phyloP scores from a whole-genome alignment of 2,113 vertebrate genomes.

The Tricholaema leucomelas region DNA sequence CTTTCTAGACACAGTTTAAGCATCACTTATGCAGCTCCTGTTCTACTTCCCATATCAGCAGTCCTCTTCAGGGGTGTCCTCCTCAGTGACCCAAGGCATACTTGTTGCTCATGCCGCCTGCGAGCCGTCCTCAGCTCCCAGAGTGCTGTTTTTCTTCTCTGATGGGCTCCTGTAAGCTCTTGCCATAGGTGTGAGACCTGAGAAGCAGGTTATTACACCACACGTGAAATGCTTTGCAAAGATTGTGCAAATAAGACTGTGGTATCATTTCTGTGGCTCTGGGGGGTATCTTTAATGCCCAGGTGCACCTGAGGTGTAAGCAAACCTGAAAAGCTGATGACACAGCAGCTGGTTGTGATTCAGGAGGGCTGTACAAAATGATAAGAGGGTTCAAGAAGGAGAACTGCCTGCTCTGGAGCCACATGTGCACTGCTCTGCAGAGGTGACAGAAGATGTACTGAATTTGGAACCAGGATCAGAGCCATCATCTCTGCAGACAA shows the following conservation, averaged over 20 bases:
- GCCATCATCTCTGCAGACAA: background rate
- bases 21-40: constrained; percentile 9
- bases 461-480: background rate
- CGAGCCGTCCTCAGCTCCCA: constrained; percentile 16
- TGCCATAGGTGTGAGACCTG: background rate
- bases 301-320: background rate
- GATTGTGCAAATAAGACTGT: background rate
- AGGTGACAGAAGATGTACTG: background rate
- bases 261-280: background rate
- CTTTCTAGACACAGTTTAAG: background rate
- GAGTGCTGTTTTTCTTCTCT: background rate
- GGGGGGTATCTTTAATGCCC: background rate
- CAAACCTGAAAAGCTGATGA: background rate
- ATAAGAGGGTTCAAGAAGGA: background rate
- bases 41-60: constrained; percentile 27
- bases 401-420: background rate
- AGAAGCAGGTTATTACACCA: constrained; percentile 18
- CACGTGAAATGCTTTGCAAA: background rate
- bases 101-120: background rate
- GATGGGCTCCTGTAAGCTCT: constrained; percentile 3
- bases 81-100: background rate
- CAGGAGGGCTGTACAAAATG: background rate
- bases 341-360: background rate
- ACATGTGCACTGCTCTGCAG: fast-evolving
- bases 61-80: background rate